A percentile compares a stretch with the other conserved stretches of the same genome.
Conservation (phyloP, 2,797 vertebrate genomes). For the Mormyrops attenuatus region DNA sequence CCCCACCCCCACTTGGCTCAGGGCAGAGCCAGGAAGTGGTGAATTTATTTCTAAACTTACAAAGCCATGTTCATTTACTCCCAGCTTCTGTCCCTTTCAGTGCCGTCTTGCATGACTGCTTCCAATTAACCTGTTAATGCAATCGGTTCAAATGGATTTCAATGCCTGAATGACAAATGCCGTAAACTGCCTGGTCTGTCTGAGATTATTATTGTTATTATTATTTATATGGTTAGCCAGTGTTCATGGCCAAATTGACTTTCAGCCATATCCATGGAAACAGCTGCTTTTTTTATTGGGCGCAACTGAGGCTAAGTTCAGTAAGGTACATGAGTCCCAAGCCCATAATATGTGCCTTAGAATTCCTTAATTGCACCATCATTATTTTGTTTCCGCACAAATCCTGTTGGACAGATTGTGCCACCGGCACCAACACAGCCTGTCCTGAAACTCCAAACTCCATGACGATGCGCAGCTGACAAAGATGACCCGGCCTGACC, state of each 20-base stretch:
- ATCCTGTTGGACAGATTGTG: background rate
- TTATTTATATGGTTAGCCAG: background rate
- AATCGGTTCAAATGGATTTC: slow-evolving; percentile 13
- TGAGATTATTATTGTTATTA: background rate
- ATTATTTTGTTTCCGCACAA: background rate
- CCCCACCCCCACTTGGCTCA: background rate
- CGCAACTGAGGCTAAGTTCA: background rate
- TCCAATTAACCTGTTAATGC: slow-evolving; percentile 12
- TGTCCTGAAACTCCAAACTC: background rate
- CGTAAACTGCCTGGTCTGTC: background rate
- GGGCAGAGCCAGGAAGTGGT: background rate
- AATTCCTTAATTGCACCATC: background rate
- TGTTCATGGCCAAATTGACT: background rate
- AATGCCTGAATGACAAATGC: background rate
- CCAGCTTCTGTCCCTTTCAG: background rate
- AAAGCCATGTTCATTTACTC: background rate
- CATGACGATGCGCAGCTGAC: background rate
- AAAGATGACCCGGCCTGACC: background rate
- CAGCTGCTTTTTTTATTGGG: background rate
- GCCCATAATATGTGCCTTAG: background rate
- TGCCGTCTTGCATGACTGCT: background rate
- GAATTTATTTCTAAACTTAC: background rate
- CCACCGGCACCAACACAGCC: background rate
- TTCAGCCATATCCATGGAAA: background rate
- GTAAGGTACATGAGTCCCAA: background rate